Base-by-base conservation (phyloP, 2,113 vertebrate species). In the Gymnogyps californianus region DNA sequence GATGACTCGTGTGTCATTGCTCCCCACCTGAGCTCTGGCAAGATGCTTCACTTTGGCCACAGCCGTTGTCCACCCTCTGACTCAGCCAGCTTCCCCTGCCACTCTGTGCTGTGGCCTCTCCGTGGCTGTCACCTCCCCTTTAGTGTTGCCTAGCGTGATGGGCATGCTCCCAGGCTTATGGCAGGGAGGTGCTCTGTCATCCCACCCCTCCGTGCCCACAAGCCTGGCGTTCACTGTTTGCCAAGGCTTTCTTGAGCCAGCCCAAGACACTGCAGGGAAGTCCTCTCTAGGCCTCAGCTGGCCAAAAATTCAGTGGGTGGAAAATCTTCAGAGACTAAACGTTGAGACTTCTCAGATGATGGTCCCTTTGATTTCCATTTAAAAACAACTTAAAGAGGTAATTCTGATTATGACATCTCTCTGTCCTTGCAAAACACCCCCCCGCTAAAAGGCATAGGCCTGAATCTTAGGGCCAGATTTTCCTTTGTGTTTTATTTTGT, bases 361-460 rank as follows among this genome's bases (percentile, higher is more conserved):
- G 46, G 12, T 18, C 25, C 40, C 40, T 97, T 95, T 92, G 86
- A 92, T 92, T 94, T 74, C 55, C 34, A 54, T 28, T 79, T 65
- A 65, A 92, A 80, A 92, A 55, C 42, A 79, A 87, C 57, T 44
- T 78, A 40, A 85, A 91, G 89, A 93, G 42, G 10, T 7, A 77
- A 58, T 86, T 93, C 46, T 77, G 81, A 21, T 96, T 84, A 62
- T 58, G 75, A 87, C 89, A 92, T 91, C 26, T 69, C 52, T 61
- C 77, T 51, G 18, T 65, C 65, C 74, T 94, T 97, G 91, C 89
- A 95, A 97, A 96, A 96, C 21, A 74, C 11, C 36, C 25, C 40
- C 31, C 24, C 2, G 2, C 86, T 77, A 13, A 87, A 77, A 91
- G 70, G 26, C 69, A n/a, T 36, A n/a, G 19, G 26, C 62, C 29